These are phyloP conservation scores for Geotrypetes seraphini DNA, from an alignment of 2,797 vertebrate species.

Conservation along the genomic window DNA sequence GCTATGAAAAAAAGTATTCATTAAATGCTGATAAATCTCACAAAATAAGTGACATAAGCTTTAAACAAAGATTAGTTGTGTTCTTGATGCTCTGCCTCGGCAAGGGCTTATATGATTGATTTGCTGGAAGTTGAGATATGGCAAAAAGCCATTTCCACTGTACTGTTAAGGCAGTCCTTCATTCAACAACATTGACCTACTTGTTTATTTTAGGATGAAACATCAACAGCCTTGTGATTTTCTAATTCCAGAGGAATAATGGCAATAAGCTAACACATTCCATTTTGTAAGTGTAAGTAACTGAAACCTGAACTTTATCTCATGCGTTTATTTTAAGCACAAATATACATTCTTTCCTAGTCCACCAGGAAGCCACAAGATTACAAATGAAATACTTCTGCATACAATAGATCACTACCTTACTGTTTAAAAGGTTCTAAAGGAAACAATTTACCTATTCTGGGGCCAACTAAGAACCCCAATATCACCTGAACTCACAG, in stretches of 20 bases:
- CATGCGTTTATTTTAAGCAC: conserved; percentile 25
- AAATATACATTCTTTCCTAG: conserved; percentile 21
- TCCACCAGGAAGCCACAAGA: conserved; percentile 3
- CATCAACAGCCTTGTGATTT: background rate
- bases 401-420: no score
- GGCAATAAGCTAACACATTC: conserved; percentile 15
- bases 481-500: no score
- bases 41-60: conserved; percentile 40
- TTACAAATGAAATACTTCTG: conserved; percentile 19
- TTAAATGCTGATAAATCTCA: no score
- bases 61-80: conserved; percentile 12
- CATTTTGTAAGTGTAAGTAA: conserved; percentile 4
- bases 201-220: background rate
- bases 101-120: conserved; percentile 17
- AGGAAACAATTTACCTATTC: no score
- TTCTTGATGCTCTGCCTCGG: conserved; percentile 39
- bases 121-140: conserved; percentile 19
- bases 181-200: background rate
- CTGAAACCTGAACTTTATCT: conserved; percentile 10
- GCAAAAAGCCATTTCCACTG: conserved; percentile 25
- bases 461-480: no score
- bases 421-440: no score
- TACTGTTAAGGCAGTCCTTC: background rate
- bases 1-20: no score
- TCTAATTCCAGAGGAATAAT: background rate